phyloP scores from a whole-genome alignment of 2,113 vertebrate species.

The Triplophysa rosa region DNA sequence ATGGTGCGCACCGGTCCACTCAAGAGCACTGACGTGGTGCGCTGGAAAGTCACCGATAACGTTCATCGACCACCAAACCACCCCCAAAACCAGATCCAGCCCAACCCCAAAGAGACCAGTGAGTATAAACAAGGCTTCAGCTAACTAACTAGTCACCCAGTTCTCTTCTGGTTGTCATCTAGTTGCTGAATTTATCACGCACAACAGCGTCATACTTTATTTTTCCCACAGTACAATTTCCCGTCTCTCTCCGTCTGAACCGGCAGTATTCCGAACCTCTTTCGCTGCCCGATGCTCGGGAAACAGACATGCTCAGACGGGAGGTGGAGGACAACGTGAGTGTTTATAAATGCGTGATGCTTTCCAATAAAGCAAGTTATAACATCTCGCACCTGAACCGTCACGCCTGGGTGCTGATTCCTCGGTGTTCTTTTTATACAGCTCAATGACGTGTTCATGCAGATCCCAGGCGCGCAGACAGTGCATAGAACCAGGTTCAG shows the following conservation, averaged over 20 bases:
- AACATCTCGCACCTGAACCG: not conserved
- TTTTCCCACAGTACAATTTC: constrained; percentile 78
- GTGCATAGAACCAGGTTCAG: constrained; percentile 90
- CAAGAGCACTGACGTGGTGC: constrained; percentile 85
- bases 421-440: constrained; percentile 57
- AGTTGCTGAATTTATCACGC: not conserved
- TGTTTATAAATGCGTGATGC: constrained; percentile 12
- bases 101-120: constrained; percentile 84
- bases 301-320: constrained; percentile 81
- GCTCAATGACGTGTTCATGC: constrained; percentile 87
- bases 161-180: not conserved
- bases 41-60: constrained; percentile 94
- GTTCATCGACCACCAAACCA: constrained; percentile 78
- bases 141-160: not conserved
- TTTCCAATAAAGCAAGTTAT: not conserved
- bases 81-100: constrained; percentile 65
- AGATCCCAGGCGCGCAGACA: constrained; percentile 80
- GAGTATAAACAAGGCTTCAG: constrained; percentile 56
- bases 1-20: constrained; percentile 84
- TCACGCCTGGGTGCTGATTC: constrained; percentile 8
- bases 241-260: constrained; percentile 86
- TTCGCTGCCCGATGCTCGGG: constrained; percentile 74
- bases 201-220: not conserved
- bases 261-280: constrained; percentile 85
- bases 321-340: constrained; percentile 91